Conservation (phyloP, 2,113 vertebrate species). For the Myrmecobius fasciatus region DNA sequence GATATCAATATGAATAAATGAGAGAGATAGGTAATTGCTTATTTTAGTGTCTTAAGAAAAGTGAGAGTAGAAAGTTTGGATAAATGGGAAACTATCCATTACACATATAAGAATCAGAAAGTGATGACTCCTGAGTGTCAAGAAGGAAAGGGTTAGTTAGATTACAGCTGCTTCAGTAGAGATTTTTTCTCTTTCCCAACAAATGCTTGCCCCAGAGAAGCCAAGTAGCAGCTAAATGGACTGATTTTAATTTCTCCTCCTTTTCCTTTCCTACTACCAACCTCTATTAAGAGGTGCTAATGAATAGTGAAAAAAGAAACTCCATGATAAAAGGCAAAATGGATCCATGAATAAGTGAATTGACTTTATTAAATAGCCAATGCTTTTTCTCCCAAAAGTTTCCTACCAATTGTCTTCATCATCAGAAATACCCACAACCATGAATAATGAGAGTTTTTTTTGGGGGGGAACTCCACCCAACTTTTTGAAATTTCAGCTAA, state of each 20-base stretch:
- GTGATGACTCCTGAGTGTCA: too few relatives aligned
- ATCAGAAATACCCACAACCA: not conserved
- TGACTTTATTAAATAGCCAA: slow-evolving; percentile 27
- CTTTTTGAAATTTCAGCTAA: too few relatives aligned
- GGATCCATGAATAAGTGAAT: slow-evolving; percentile 17
- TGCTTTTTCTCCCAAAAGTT: not conserved
- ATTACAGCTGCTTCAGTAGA: too few relatives aligned
- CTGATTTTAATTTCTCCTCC: not conserved
- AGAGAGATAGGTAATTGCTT: not conserved
- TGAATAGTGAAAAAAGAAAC: not conserved
- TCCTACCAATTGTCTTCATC: slow-evolving; percentile 13
- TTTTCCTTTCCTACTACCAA: not conserved
- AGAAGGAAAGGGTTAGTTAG: too few relatives aligned
- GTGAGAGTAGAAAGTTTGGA: too few relatives aligned
- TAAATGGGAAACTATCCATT: too few relatives aligned
- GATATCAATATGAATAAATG: not conserved
- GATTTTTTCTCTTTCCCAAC: too few relatives aligned
- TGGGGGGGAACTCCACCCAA: not conserved
- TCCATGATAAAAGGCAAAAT: not conserved
- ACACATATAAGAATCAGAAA: too few relatives aligned
- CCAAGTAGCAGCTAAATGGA: not conserved
- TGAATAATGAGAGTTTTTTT: slow-evolving; percentile 18
- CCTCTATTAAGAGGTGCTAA: not conserved
- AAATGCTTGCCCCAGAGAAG: too few relatives aligned
- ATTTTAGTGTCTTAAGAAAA: too few relatives aligned